Evolutionary conservation across 2,113 vertebrate species (phyloP), one percentile per base, ranked within the genome.

Genomic region (Microcebus lehilahytsara): DNA sequence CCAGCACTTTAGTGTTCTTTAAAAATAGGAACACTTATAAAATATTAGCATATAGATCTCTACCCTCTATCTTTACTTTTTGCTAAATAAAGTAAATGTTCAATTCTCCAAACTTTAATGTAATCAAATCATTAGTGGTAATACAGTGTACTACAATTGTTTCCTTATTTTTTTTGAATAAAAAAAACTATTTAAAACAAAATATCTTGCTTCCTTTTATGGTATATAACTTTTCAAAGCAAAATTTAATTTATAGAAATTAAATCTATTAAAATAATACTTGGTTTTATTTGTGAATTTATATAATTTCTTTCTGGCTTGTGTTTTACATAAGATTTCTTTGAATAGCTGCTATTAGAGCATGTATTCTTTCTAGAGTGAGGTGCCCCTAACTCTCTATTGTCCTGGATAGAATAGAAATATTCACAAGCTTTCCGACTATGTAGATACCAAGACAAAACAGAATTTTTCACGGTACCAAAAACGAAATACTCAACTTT

Each of bases 381-480:
- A 37, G 51, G 56, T 62, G 16, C 6, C 34, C 27, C 5, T 46
- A 42, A 91, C 34, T 79, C 12, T 83, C 67, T 75, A n/a, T 5
- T 90, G 58, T 85, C 66, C 2, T 34, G 14, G 74, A 71, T 77
- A 42, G n/a, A 88, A 77, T 81, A 37, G 49, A 94, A 67, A 3
- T n/a, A 93, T 71, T 91, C 37, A 89, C 72, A 84, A 66, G 4
- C 80, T 93, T 88, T n/a, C 72, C 49, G 4, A 46, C 71, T 64
- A 46, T 37, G 14, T 78, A 56, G 10, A 94, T 74, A 93, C 11
- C 19, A 91, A 92, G n/a, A 91, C 3, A 13, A 97, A 96, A 89
- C 0, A 56, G 34, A 92, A 85, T 74, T 97, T 72, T 96, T 94
- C 20, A 37, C 22, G 79, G 3, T 49, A 67, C 37, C 42, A 72